Evolutionary conservation across 1,140 invertebrate genomes (phyloP).

Genomic region (Drosophila aff.): DNA sequence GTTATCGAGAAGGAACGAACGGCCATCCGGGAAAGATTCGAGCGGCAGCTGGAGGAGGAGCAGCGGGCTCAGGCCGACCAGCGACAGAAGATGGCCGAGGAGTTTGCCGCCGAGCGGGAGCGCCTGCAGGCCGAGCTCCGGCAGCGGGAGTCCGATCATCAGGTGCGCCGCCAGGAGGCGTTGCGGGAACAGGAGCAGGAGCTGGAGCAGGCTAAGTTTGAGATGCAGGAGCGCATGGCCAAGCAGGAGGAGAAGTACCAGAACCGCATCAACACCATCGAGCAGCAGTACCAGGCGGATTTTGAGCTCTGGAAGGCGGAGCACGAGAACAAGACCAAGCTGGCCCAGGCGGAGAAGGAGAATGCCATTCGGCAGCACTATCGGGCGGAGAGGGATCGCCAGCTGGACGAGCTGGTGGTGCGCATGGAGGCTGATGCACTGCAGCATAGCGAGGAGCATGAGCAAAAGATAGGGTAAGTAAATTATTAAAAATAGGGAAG

Average conservation of each 20-base stretch:
- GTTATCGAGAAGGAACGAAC: conserved; percentile 86
- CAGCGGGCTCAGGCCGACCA: conserved; percentile 86
- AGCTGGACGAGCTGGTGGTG: conserved; percentile 89
- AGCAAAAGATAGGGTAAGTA: conserved; percentile 86
- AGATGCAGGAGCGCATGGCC: conserved; percentile 86
- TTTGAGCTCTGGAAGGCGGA: conserved; percentile 87
- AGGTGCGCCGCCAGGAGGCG: conserved; percentile 62
- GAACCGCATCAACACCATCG: conserved; percentile 86
- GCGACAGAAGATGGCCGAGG: conserved; percentile 85
- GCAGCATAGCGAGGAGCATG: conserved; percentile 86
- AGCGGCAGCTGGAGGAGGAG: conserved; percentile 86
- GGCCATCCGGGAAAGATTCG: conserved; percentile 85
- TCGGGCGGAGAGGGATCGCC: conserved; percentile 88
- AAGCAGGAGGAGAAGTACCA: conserved; percentile 84
- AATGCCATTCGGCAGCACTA: conserved; percentile 87
- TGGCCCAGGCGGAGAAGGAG: conserved; percentile 87
- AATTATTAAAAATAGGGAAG: not conserved
- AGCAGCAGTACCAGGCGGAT: conserved; percentile 86
- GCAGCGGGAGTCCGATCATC: conserved; percentile 84
- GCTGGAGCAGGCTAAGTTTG: conserved; percentile 85
- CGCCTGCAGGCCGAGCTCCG: conserved; percentile 76
- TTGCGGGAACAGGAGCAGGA: conserved; percentile 75
- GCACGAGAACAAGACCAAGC: conserved; percentile 87
- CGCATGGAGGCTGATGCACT: conserved; percentile 88
- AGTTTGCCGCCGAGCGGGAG: conserved; percentile 85